Conservation (phyloP, 2,888 invertebrate genomes). For the Epiblema foenella region DNA sequence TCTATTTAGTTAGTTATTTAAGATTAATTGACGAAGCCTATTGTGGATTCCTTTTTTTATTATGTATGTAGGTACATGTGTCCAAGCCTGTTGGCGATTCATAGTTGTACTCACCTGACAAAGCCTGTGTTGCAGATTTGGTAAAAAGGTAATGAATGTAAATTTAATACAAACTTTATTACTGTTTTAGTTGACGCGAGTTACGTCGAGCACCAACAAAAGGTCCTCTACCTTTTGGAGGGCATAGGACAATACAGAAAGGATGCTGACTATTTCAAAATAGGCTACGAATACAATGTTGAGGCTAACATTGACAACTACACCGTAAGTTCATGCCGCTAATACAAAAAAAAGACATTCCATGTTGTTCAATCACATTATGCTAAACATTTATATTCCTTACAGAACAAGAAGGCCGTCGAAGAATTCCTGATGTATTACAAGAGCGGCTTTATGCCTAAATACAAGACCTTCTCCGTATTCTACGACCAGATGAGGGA, state of each 20-base stretch:
- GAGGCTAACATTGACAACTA: slow-evolving; percentile 71
- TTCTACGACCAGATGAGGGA: slow-evolving; percentile 74
- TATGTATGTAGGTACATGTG: no score
- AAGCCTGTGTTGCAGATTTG: no score
- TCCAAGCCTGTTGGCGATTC: no score
- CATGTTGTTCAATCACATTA: background rate
- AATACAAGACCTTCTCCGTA: slow-evolving; percentile 80
- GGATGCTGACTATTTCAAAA: slow-evolving; percentile 68
- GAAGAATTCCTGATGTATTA: slow-evolving; percentile 72
- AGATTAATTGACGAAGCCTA: no score
- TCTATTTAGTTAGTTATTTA: no score
- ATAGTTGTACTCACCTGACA: no score
- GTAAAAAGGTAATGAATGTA: background rate
- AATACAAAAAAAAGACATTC: background rate
- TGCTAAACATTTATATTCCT: background rate
- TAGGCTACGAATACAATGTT: slow-evolving; percentile 66
- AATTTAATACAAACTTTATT: slow-evolving; percentile 8
- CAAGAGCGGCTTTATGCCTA: slow-evolving; percentile 77
- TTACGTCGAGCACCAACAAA: slow-evolving; percentile 39
- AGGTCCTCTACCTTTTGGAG: slow-evolving; percentile 45
- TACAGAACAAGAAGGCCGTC: slow-evolving; percentile 73
- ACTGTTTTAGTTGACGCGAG: slow-evolving; percentile 51
- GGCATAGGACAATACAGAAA: slow-evolving; percentile 63
- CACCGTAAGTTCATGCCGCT: slow-evolving; percentile 60
- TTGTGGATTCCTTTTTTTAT: no score